These are phyloP conservation scores for Protaetia brevitarsis DNA, from an alignment of 1,140 invertebrate species.

Conservation along the genomic window DNA sequence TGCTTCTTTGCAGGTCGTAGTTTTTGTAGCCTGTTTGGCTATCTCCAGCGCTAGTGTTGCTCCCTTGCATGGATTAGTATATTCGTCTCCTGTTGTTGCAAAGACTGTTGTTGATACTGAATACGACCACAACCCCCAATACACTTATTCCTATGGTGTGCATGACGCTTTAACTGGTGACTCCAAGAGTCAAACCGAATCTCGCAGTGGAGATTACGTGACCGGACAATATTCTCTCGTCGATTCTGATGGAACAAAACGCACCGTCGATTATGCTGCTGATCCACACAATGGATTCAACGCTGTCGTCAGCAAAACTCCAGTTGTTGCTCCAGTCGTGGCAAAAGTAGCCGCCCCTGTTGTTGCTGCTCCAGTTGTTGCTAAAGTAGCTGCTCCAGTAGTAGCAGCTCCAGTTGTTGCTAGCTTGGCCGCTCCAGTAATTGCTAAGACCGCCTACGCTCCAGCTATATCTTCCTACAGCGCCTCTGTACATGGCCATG, in stretches of 20 bases:
- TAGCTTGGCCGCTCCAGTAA: background rate
- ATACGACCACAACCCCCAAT: constrained; percentile 49
- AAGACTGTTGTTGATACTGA: constrained; percentile 18
- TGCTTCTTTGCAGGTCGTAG: constrained; percentile 47
- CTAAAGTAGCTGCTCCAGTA: constrained; percentile 44
- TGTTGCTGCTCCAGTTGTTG: constrained; percentile 9
- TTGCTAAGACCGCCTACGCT: background rate
- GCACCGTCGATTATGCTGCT: constrained; percentile 20
- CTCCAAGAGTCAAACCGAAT: constrained; percentile 62
- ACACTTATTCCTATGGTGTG: constrained; percentile 66
- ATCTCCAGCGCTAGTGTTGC: constrained; percentile 21
- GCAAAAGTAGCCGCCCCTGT: constrained; percentile 31
- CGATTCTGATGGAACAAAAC: constrained; percentile 21
- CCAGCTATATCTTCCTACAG: background rate
- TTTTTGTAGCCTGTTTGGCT: constrained; percentile 48
- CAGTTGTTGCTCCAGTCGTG: background rate
- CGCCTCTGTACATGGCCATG: background rate
- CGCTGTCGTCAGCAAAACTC: constrained; percentile 22
- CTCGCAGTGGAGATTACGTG: constrained; percentile 59
- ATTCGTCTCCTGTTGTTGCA: background rate
- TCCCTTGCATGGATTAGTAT: background rate
- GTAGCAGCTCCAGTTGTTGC: background rate
- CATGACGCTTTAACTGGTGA: constrained; percentile 66
- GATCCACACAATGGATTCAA: constrained; percentile 21
- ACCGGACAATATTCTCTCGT: constrained; percentile 39